Base-by-base conservation (phyloP, 2,888 invertebrate genomes). In the Lithosia quadra region DNA sequence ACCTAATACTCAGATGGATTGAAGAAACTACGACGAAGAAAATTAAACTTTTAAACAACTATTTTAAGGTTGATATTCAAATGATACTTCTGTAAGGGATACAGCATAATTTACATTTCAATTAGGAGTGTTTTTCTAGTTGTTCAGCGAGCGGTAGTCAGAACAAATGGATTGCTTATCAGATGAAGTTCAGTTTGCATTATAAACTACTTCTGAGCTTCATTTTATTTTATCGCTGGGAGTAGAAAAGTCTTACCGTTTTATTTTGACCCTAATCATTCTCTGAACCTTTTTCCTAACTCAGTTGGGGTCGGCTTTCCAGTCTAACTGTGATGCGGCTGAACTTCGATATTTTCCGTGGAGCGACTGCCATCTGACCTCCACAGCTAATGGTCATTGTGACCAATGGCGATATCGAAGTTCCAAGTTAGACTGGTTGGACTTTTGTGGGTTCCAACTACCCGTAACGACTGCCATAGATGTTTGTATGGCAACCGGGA, bases 121-220 rank as follows among this genome's bases (percentile, higher is more conserved):
- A 81, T 82, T 82, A 79, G 69, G 76, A 69, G 74, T 79, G 78
- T 79, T 76, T 79, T 79, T 79, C 76, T 79, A 73, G 75, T 75
- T 68, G 64, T 72, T 76, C 63, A 53, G 68, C 61, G 43, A 55
- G 56, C 21, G 22, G 39, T 53, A 58, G 43, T 33, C 56, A 39
- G 53, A 59, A 63, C 63, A 68, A 68, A 68, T 68, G 53, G 53
- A 63, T 68, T 53, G 63, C 63, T 68, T 68, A 68, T 68, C 63
- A 63, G 58, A 68, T 63, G 63, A 39, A 24, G 58, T 36, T 59
- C n/a, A 57, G 39, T 62, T 43, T 21, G 36, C 36, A 21, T 66
- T 66, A 49, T 65, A 49, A 59, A 33, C 21, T 21, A 33, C 28
- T 49, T 15, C 21, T 34, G 7, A 22, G 39, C 11, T 28, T 61